These are phyloP conservation scores for Pampusana beccarii DNA, from an alignment of 2,113 vertebrate species.

Conservation along the genomic window DNA sequence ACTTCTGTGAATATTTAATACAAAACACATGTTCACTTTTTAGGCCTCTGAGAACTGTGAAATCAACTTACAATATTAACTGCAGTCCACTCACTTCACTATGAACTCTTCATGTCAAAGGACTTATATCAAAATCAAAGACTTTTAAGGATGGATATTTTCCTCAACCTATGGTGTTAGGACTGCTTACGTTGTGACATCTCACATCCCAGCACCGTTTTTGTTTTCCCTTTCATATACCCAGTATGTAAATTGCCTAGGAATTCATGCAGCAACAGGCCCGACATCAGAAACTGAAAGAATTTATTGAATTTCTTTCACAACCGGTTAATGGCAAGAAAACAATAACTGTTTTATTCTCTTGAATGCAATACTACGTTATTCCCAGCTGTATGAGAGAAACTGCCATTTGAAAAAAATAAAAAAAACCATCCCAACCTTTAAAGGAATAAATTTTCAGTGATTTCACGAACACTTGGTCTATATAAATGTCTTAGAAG, in stretches of 20 bases:
- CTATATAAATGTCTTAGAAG: neutral
- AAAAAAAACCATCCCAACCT: neutral
- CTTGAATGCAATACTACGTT: neutral
- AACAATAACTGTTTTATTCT: neutral
- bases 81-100: neutral
- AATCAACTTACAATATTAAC: slow-evolving; percentile 15
- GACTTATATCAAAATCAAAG: neutral
- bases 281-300: neutral
- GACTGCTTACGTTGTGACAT: neutral
- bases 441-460: neutral
- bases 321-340: neutral
- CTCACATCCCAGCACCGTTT: neutral
- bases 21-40: slow-evolving; percentile 58
- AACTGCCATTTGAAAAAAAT: neutral
- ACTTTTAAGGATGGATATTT: neutral
- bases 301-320: neutral
- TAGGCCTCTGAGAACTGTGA: slow-evolving; percentile 31
- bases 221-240: neutral
- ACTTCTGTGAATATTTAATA: slow-evolving; percentile 47
- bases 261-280: neutral
- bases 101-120: neutral
- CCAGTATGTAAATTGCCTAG: neutral
- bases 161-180: neutral
- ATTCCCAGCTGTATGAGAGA: neutral
- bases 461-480: neutral